phyloP scores from a whole-genome alignment of 92 coral and sea anemone species.

The Actinernus sp. region DNA sequence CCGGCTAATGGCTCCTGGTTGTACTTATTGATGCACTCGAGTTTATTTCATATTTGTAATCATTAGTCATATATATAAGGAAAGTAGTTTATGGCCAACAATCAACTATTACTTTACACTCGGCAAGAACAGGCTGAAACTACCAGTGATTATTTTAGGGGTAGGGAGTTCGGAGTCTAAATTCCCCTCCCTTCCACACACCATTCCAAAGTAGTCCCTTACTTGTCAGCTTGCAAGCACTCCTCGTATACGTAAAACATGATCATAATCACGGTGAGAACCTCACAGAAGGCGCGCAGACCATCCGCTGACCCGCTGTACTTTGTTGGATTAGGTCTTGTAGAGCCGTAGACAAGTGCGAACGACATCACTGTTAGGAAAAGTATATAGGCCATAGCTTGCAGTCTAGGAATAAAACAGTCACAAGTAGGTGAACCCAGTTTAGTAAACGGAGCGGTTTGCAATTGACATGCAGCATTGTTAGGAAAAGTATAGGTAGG shows the following conservation, averaged over 20 bases:
- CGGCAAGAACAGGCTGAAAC: too few species aligned
- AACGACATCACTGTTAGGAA: conserved; percentile 80
- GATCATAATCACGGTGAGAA: conserved; percentile 62
- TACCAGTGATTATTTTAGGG: too few species aligned
- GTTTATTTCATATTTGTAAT: too few species aligned
- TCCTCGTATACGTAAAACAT: conserved; percentile 80
- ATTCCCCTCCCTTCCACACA: background rate
- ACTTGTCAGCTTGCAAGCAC: conserved; percentile 76
- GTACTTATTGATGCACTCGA: too few species aligned
- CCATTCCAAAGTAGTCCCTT: conserved; percentile 8
- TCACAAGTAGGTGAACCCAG: too few species aligned
- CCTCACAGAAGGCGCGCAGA: conserved; percentile 87
- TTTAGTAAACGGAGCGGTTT: too few species aligned
- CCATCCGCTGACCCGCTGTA: conserved; percentile 81
- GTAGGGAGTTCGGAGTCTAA: too few species aligned
- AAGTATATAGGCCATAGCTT: conserved; percentile 67
- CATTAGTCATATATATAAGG: too few species aligned
- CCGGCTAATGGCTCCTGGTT: too few species aligned
- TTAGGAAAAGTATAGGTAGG: conserved; percentile 62
- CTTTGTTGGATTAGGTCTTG: conserved; percentile 68
- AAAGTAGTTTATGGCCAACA: too few species aligned
- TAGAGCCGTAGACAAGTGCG: conserved; percentile 83
- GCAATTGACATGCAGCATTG: conserved; percentile 26
- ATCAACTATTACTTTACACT: too few species aligned
- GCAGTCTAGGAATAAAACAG: conserved; percentile 52